Evolutionary conservation across 2,113 vertebrate genomes (phyloP).

Genomic region (Sceloporus undulatus): DNA sequence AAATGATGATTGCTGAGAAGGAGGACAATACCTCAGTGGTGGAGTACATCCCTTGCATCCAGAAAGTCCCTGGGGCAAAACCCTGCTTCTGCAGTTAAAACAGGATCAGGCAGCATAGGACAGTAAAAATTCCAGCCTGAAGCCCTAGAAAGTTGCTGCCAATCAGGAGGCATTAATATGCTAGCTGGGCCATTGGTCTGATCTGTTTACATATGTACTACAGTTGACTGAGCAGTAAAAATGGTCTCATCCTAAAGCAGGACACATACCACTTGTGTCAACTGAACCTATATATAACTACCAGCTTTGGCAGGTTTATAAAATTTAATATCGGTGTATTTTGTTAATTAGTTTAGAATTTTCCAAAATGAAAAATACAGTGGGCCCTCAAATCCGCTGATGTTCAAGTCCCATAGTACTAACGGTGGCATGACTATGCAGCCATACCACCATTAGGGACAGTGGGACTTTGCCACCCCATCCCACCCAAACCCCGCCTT

Average conservation of each 20-base stretch:
- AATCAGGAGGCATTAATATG: neutral
- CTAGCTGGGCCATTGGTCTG: neutral
- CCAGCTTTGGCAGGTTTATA: neutral
- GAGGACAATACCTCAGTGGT: neutral
- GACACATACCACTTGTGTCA: neutral
- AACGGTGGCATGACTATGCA: too few species aligned
- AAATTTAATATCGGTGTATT: neutral
- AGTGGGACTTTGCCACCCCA: too few species aligned
- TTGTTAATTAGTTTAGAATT: conserved; percentile 24
- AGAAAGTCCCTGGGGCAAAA: neutral
- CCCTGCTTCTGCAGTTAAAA: neutral
- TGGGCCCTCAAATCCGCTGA: too few species aligned
- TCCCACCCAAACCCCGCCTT: too few species aligned
- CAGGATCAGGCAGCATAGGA: neutral
- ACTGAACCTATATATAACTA: neutral
- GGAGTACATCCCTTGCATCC: neutral
- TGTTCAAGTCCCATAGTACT: too few species aligned
- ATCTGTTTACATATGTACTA: neutral
- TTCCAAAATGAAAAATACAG: neutral
- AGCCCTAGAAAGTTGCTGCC: too few species aligned
- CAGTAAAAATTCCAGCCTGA: neutral
- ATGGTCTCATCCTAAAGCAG: neutral
- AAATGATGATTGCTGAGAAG: neutral
- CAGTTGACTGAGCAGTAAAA: neutral
- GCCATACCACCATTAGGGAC: too few species aligned